A percentile compares a stretch with the other conserved stretches of the same genome.
Conservation (phyloP, 2,113 vertebrate species). For the Ornithorhynchus anatinus region DNA sequence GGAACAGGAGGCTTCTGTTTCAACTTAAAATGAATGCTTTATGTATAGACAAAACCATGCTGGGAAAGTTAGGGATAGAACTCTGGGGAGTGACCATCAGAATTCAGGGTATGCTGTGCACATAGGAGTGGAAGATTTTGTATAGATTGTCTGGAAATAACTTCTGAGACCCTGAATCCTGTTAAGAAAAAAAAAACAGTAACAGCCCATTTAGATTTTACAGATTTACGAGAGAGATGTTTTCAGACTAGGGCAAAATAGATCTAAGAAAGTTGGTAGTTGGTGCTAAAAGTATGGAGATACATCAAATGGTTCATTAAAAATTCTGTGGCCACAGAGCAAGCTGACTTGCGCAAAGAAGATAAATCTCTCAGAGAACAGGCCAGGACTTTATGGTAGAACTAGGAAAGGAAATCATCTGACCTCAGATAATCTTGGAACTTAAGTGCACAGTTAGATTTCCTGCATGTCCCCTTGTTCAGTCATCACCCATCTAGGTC, state of each 20-base stretch:
- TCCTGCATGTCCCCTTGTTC: too few relatives aligned
- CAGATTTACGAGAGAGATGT: not conserved
- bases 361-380: not conserved
- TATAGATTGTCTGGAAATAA: slow-evolving; percentile 6
- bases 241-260: not conserved
- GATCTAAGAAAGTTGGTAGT: not conserved
- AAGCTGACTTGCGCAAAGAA: not conserved
- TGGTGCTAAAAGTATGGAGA: not conserved
- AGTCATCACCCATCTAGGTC: too few relatives aligned
- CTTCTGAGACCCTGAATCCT: not conserved
- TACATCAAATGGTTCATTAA: not conserved
- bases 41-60: not conserved
- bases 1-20: not conserved
- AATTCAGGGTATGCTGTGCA: not conserved
- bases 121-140: not conserved
- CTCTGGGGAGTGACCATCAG: not conserved
- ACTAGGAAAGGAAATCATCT: not conserved
- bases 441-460: too few relatives aligned
- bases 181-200: not conserved
- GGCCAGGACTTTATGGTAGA: not conserved
- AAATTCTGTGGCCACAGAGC: not conserved
- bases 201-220: slow-evolving; percentile 1
- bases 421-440: too few relatives aligned
- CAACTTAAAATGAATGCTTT: slow-evolving; percentile 9
- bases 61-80: not conserved